These are phyloP conservation scores for Platichthys stellatus DNA, from an alignment of 2,113 vertebrate genomes.

Conservation along the genomic window DNA sequence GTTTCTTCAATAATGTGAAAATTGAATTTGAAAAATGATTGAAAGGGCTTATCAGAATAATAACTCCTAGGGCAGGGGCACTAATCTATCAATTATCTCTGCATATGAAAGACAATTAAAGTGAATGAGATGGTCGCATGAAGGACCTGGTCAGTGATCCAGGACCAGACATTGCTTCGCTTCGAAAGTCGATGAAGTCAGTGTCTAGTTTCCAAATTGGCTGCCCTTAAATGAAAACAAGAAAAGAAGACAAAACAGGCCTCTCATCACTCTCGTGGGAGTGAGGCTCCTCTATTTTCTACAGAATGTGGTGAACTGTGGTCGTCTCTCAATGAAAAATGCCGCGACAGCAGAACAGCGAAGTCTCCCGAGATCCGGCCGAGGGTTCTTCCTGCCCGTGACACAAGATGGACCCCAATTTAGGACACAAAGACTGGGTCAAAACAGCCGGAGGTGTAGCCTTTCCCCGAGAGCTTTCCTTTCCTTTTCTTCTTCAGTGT, in stretches of 20 bases:
- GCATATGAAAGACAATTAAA: constrained; percentile 46
- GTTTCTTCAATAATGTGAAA: constrained; percentile 9
- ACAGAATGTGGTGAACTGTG: constrained; percentile 52
- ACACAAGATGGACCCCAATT: constrained; percentile 71
- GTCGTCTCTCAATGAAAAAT: constrained; percentile 37
- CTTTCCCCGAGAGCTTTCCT: constrained; percentile 48
- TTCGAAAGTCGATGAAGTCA: constrained; percentile 37
- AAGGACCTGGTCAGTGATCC: constrained; percentile 58
- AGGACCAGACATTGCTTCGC: constrained; percentile 29
- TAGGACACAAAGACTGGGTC: constrained; percentile 72
- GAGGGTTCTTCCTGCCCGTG: constrained; percentile 47
- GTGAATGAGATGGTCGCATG: constrained; percentile 50
- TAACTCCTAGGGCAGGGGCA: background rate
- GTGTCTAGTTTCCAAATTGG: constrained; percentile 41
- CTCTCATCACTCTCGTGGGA: constrained; percentile 27
- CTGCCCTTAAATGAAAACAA: background rate
- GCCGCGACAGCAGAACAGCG: constrained; percentile 49
- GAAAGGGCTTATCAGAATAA: constrained; percentile 8
- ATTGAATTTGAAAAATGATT: constrained; percentile 1
- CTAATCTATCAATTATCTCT: constrained; percentile 46
- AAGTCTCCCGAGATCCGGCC: constrained; percentile 57
- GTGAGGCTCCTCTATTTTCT: constrained; percentile 12
- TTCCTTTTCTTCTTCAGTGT: constrained; percentile 42
- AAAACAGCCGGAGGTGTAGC: constrained; percentile 54
- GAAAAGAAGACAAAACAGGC: background rate